Percentiles rank a stretch among this genome's conserved stretches.
These are phyloP conservation scores for Caenorhabditis inopinata DNA, from an alignment of 1,140 invertebrate species.

Conservation along the genomic window DNA sequence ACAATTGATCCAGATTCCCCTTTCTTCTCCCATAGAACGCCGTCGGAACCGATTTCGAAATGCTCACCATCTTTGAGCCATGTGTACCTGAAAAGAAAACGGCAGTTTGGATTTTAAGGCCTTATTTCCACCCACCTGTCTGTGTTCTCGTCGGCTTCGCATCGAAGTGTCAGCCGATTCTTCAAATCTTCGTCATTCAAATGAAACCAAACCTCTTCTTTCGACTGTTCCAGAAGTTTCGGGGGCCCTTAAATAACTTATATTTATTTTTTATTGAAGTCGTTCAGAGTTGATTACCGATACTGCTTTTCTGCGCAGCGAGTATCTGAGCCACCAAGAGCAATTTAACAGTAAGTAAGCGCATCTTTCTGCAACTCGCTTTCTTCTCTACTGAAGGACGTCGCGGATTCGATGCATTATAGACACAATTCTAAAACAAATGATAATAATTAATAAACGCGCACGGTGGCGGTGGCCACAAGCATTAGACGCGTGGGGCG, in stretches of 20 bases:
- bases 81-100: conserved; percentile 46
- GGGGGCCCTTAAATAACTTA: conserved; percentile 30
- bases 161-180: conserved; percentile 16
- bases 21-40: conserved; percentile 47
- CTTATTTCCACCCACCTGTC: conserved; percentile 35
- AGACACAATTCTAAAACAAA: neutral
- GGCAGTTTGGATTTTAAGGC: neutral
- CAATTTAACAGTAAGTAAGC: neutral
- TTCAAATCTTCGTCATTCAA: neutral
- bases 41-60: conserved; percentile 50
- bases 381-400: neutral
- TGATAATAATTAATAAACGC: neutral
- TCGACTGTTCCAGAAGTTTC: conserved; percentile 40
- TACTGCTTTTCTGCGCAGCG: conserved; percentile 6
- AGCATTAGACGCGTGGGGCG: no score
- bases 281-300: neutral
- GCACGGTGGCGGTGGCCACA: neutral
- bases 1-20: conserved; percentile 53
- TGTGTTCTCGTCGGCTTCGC: conserved; percentile 36
- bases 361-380: neutral
- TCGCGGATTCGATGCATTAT: neutral
- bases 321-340: neutral
- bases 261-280: neutral
- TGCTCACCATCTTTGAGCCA: conserved; percentile 56
- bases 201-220: conserved; percentile 41